Conservation (phyloP, 2,113 vertebrate species). For the Butorides virescens region DNA sequence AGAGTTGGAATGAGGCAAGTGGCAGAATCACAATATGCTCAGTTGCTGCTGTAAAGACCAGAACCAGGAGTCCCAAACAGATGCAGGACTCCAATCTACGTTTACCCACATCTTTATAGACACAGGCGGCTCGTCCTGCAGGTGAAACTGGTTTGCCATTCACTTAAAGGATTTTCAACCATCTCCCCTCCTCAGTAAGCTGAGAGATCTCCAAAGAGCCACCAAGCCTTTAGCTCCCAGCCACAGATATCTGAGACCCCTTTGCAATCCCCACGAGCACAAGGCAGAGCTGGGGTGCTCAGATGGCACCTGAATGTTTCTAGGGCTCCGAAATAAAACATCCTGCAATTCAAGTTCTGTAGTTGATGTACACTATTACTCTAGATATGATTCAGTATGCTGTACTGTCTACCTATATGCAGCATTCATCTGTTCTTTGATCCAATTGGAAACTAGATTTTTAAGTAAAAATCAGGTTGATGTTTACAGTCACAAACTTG, state of each 20-base stretch:
- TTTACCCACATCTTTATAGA: not conserved
- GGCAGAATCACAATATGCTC: not conserved
- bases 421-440: not conserved
- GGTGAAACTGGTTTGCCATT: not conserved
- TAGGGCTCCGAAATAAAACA: not conserved
- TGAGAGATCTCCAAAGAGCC: not conserved
- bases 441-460: not conserved
- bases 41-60: not conserved
- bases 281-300: not conserved
- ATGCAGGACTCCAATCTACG: not conserved
- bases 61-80: not conserved
- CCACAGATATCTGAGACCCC: rapidly evolving
- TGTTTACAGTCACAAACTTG: not conserved
- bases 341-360: not conserved
- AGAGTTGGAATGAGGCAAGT: not conserved
- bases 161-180: not conserved
- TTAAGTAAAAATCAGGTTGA: not conserved
- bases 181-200: not conserved
- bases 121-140: not conserved
- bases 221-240: not conserved
- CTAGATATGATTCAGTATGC: not conserved
- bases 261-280: not conserved
- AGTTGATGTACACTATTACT: not conserved
- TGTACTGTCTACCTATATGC: not conserved
- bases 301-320: not conserved